Evolutionary conservation across 2,797 vertebrate genomes (phyloP).

Genomic region (Bucorvus abyssinicus): DNA sequence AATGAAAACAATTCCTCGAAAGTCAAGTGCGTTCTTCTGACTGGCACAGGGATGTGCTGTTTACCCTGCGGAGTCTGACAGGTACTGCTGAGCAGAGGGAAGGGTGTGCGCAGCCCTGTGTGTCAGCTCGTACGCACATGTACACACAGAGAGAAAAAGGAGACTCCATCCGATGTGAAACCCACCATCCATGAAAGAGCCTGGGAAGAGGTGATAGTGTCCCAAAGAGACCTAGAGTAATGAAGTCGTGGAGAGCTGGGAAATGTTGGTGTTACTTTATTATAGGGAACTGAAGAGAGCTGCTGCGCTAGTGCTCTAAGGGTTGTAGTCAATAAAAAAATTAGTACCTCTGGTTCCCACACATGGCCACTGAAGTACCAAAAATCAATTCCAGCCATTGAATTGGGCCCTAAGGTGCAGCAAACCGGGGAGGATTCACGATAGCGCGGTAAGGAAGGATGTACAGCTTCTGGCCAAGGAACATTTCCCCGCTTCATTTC

Average conservation of each 20-base stretch:
- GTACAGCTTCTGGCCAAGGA: not conserved
- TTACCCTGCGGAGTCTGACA: not conserved
- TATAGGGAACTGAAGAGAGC: slow-evolving; percentile 27
- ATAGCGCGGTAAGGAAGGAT: not conserved
- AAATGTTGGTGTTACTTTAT: slow-evolving; percentile 69
- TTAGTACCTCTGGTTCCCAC: slow-evolving; percentile 57
- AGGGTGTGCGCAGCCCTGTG: rapidly evolving
- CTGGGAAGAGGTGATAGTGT: not conserved
- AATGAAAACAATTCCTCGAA: slow-evolving; percentile 11
- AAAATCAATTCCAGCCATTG: slow-evolving; percentile 72
- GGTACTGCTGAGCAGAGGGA: not conserved
- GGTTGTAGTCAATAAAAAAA: slow-evolving; percentile 66
- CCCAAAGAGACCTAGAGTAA: slow-evolving; percentile 47
- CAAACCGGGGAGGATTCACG: slow-evolving; percentile 60
- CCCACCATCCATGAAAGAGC: not conserved
- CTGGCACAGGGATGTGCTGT: not conserved
- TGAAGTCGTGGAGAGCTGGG: slow-evolving; percentile 57
- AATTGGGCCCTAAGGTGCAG: slow-evolving; percentile 68
- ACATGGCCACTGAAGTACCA: slow-evolving; percentile 58
- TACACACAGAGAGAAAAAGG: not conserved
- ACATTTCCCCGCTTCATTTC: not conserved
- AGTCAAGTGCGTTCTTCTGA: slow-evolving; percentile 3
- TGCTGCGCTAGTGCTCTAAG: slow-evolving; percentile 45
- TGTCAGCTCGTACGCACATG: not conserved
- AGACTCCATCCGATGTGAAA: not conserved